Evolutionary conservation across 2,113 vertebrate species (phyloP), one percentile per base, ranked within the genome.

Genomic region (Tachysurus fulvidraco): DNA sequence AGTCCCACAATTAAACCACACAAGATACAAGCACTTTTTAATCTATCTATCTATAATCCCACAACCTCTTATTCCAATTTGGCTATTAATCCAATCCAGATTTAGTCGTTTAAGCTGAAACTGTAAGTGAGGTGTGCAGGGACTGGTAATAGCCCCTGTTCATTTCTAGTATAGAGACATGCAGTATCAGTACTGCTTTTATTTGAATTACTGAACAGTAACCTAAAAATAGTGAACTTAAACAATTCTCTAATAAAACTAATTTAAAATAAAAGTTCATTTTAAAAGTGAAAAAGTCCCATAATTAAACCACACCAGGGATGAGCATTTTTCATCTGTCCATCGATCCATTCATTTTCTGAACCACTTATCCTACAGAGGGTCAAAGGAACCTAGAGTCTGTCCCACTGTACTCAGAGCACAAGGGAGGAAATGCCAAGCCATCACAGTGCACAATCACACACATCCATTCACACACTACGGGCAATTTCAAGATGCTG

Each of bases 31-130:
- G 36, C 36, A 36, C 36, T 36, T 36, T 36, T 36, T 36, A 36
- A 36, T 36, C 36, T 36, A 36, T 36, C 36, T 36, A 36, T 36
- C 36, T 36, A 36, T 69, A 52, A 71, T 25, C 2, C 14, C 0
- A 30, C 57, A 69, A 46, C 65, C 65, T 82, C 86, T 81, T n/a
- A 71, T 60, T 89, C 78, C 59, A 83, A 36, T 44, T 87, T 52
- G 19, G 23, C 14, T 60, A 30, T 36, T 74, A 62, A 57, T 82
- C 79, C 23, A 71, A 59, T 55, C 11, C 74, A 65, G 57, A 77
- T 57, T 0, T 52, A 52, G 88, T 69, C 82, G 83, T 84, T 89
- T 17, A 5, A 81, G 54, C 30, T 57, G 62, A 79, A 57, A 71
- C 69, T 60, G 16, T 79, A 21, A 30, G 12, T 36, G 36, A 36